Evolutionary conservation across 2,888 invertebrate genomes (phyloP).

Genomic region (Mythimna lalbum): DNA sequence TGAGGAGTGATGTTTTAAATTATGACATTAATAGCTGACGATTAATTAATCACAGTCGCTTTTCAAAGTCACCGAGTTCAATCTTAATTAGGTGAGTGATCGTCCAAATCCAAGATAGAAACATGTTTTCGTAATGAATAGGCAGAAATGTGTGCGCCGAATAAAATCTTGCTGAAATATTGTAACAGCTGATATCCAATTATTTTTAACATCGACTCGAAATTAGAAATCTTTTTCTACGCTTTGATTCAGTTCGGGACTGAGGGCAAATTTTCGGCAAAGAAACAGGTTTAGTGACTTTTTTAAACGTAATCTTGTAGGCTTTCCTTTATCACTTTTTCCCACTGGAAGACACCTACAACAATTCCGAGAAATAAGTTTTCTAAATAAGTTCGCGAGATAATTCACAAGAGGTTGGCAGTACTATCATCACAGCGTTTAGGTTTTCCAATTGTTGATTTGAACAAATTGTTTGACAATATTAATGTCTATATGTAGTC

Average conservation of each 20-base stretch:
- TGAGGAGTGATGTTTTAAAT: constrained; percentile 28
- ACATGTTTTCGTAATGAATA: constrained; percentile 33
- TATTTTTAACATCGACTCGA: constrained; percentile 1
- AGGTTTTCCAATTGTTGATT: too few species aligned
- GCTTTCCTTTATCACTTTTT: neutral
- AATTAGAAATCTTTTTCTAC: neutral
- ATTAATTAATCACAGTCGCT: constrained; percentile 37
- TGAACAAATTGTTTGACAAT: too few species aligned
- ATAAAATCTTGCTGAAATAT: constrained; percentile 5
- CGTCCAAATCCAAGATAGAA: constrained; percentile 11
- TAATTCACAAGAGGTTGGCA: too few species aligned
- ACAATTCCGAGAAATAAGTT: neutral
- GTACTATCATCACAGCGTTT: too few species aligned
- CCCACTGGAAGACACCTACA: neutral
- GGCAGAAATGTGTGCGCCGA: constrained; percentile 17
- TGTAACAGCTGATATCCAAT: neutral
- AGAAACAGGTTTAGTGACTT: neutral
- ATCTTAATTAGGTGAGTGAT: constrained; percentile 41
- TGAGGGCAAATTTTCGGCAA: neutral
- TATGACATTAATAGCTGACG: constrained; percentile 37
- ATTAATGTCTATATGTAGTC: too few species aligned
- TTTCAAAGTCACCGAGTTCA: constrained; percentile 41
- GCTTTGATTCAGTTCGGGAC: neutral
- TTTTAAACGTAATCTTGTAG: neutral
- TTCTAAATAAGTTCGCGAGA: too few species aligned